phyloP scores from a whole-genome alignment of 1,140 invertebrate genomes.

The Platorchestia sp. region DNA sequence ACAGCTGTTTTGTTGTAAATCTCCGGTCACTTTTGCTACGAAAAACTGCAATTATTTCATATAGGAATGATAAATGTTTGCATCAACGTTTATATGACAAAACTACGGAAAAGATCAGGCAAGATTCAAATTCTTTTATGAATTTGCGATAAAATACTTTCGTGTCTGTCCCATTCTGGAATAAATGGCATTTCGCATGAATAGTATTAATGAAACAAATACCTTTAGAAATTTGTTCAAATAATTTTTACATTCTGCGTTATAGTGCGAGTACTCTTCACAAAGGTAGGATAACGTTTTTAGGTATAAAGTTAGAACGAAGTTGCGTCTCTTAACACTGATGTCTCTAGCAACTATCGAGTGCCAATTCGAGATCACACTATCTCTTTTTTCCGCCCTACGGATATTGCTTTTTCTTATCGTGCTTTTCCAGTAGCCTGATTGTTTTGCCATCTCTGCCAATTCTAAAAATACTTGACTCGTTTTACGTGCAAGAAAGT shows the following conservation, averaged over 20 bases:
- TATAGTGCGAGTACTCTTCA: background rate
- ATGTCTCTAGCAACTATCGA: background rate
- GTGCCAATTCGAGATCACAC: background rate
- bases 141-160: background rate
- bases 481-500: background rate
- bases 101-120: background rate
- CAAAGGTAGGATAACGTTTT: background rate
- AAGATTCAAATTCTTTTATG: background rate
- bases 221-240: background rate
- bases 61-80: background rate
- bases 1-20: background rate
- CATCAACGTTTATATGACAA: too few relatives aligned
- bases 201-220: too few relatives aligned
- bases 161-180: background rate
- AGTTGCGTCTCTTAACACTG: background rate
- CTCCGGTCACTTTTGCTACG: background rate
- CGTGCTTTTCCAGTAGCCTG: background rate
- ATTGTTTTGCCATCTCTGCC: background rate
- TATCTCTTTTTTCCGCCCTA: background rate
- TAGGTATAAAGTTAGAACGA: background rate
- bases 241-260: background rate
- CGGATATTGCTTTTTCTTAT: conserved; percentile 43
- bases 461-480: background rate
- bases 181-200: background rate
- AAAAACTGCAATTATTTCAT: background rate